Conservation (phyloP, 2,888 invertebrate species). For the Sialis lutaria region DNA sequence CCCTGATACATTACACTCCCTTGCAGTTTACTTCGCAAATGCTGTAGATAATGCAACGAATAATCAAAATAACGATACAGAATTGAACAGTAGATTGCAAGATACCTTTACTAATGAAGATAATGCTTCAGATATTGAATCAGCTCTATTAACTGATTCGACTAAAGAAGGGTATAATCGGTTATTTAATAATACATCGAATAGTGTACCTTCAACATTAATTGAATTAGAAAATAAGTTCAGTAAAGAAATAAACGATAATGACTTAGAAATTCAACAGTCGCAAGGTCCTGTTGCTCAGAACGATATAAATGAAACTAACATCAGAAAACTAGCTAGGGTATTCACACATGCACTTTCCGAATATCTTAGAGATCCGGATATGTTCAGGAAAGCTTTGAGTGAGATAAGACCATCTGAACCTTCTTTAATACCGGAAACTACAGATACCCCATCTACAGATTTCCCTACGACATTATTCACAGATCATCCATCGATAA, state of each 20-base stretch:
- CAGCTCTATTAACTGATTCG: slow-evolving; percentile 44
- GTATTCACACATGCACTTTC: slow-evolving; percentile 71
- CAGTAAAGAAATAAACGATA: slow-evolving; percentile 14
- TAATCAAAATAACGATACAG: slow-evolving; percentile 13
- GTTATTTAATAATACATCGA: slow-evolving; percentile 20
- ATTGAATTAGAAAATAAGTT: not conserved
- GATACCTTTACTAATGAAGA: slow-evolving; percentile 22
- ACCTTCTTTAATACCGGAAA: slow-evolving; percentile 35
- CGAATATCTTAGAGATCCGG: slow-evolving; percentile 67
- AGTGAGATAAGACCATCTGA: slow-evolving; percentile 66
- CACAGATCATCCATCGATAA: slow-evolving; percentile 37
- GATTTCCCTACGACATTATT: slow-evolving; percentile 23
- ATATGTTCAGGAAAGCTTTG: slow-evolving; percentile 58
- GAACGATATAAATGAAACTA: slow-evolving; percentile 18
- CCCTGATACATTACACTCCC: slow-evolving; percentile 57
- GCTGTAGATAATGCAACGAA: slow-evolving; percentile 30
- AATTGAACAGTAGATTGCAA: slow-evolving; percentile 15
- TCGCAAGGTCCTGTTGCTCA: slow-evolving; percentile 40
- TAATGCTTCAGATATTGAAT: slow-evolving; percentile 26
- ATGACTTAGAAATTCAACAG: slow-evolving; percentile 41
- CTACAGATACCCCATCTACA: slow-evolving; percentile 17
- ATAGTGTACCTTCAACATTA: slow-evolving; percentile 5
- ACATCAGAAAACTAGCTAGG: slow-evolving; percentile 58
- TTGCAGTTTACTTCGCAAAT: slow-evolving; percentile 66
- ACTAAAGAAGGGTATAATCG: slow-evolving; percentile 45